A percentile compares a stretch with the other conserved stretches of the same genome.
Conservation (phyloP, 64 coral and sea anemone genomes). For the Stylophora pistillata region DNA sequence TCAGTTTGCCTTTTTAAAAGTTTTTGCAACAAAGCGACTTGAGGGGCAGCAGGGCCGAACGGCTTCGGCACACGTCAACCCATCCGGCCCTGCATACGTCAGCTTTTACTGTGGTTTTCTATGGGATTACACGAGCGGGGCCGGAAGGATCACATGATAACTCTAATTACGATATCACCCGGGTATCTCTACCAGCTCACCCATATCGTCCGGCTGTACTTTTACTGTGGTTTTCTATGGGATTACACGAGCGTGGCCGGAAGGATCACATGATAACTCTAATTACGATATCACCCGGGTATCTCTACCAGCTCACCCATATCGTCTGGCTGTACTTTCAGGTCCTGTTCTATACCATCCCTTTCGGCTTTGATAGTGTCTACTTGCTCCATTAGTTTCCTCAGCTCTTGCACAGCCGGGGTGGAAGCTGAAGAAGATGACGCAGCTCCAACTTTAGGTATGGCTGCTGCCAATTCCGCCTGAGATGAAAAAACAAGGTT, state of each 20-base stretch:
- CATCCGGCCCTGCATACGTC: no score
- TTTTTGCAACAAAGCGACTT: no score
- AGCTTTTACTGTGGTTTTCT: no score
- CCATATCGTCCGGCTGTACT: slow-evolving; percentile 94
- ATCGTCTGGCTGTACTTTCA: slow-evolving; percentile 88
- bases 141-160: no score
- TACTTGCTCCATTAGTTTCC: slow-evolving; percentile 85
- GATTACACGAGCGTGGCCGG: no score
- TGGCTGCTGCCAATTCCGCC: slow-evolving; percentile 74
- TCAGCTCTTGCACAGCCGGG: slow-evolving; percentile 74
- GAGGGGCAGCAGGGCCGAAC: no score
- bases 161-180: background rate
- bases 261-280: no score
- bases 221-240: no score
- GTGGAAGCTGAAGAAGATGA: slow-evolving; percentile 77
- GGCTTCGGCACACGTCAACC: no score
- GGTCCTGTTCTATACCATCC: slow-evolving; percentile 79
- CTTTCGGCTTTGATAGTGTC: slow-evolving; percentile 88
- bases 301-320: slow-evolving; percentile 71
- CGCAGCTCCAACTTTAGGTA: slow-evolving; percentile 74
- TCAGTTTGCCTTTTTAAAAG: no score
- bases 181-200: slow-evolving; percentile 31
- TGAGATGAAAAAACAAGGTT: background rate
- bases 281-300: background rate
- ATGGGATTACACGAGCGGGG: no score